Base-by-base conservation (phyloP, 2,888 invertebrate genomes). In the Drosophila eohydei region DNA sequence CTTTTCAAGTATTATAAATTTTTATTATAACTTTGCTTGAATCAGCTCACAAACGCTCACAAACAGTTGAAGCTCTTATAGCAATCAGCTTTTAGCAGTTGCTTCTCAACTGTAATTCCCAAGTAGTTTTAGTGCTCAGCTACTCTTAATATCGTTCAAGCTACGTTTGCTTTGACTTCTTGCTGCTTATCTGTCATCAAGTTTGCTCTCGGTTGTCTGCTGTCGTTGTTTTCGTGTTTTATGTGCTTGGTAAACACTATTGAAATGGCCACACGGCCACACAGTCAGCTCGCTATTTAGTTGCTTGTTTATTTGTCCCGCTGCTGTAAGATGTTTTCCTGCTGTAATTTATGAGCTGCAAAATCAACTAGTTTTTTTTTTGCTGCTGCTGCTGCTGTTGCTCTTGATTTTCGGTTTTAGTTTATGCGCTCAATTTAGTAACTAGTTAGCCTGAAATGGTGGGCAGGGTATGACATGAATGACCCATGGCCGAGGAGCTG, bases 401-500 rank as follows among this genome's bases (percentile, higher is more conserved):
- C 66, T 58, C 58, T 64, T 38, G 68, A 59, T 58, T 66, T 50
- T 71, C 57, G 82, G 82, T 71, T 87, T 85, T 82, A 84, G 83
- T 88, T 83, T 85, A 81, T 81, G 81, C 81, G 88, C 86, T 85
- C 86, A 86, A 86, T 86, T 86, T 86, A 74, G 88, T 81, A 88
- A 88, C 86, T 85, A 85, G 88, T 86, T 86, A 78, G 85, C 72
- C 78, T 72, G 71, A 86, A 82, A 79, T 79, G 73, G 52, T 26
- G 52, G 16, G 40, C 26, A 12, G 12, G 48, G 21, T 8, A 34
- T 34, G 34, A 50, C 32, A 21, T 6, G 36, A 21, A 21, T 40
- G 62, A 65, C 65, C 63, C 59, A 46, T 71, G 78, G 79, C 74
- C 76, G 75, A 65, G 7, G 0, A n/a, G n/a, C n/a, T 30, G 30